phyloP scores from a whole-genome alignment of 2,797 vertebrate genomes.

The Bufotes viridis region DNA sequence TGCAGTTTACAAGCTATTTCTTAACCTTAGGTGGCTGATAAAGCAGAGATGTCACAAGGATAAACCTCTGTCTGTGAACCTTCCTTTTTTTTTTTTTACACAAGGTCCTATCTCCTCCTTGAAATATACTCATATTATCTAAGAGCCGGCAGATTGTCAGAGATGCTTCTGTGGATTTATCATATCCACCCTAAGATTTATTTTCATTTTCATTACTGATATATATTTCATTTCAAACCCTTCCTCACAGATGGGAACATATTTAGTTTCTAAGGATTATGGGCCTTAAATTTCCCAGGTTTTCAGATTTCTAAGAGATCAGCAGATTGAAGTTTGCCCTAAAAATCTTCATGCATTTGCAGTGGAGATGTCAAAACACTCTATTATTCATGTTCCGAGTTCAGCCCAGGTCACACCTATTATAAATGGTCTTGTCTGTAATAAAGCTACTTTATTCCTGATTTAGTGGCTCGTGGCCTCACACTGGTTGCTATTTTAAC shows the following conservation, averaged over 20 bases:
- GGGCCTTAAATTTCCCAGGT: constrained; percentile 25
- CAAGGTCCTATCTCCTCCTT: background rate
- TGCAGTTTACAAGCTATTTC: background rate
- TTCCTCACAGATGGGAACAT: constrained; percentile 6
- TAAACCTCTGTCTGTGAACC: background rate
- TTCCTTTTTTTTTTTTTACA: background rate
- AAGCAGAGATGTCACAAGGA: background rate
- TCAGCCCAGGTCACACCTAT: constrained; percentile 13
- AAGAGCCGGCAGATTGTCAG: constrained; percentile 19
- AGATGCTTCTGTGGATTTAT: constrained; percentile 32
- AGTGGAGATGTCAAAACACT: constrained; percentile 30
- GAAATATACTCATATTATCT: constrained; percentile 5
- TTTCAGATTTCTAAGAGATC: constrained; percentile 42
- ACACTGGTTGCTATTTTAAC: background rate
- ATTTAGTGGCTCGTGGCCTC: background rate
- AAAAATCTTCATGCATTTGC: background rate
- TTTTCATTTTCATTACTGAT: constrained; percentile 44
- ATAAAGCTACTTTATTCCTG: background rate
- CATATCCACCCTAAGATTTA: constrained; percentile 28
- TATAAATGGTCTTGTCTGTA: constrained; percentile 3
- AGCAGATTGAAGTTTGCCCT: background rate
- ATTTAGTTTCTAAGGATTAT: constrained; percentile 52
- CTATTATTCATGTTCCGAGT: constrained; percentile 25
- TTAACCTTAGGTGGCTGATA: background rate
- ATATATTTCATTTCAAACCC: constrained; percentile 29